Evolutionary conservation across 1,140 invertebrate genomes (phyloP).

Genomic region (Drosophila pallidifrons): DNA sequence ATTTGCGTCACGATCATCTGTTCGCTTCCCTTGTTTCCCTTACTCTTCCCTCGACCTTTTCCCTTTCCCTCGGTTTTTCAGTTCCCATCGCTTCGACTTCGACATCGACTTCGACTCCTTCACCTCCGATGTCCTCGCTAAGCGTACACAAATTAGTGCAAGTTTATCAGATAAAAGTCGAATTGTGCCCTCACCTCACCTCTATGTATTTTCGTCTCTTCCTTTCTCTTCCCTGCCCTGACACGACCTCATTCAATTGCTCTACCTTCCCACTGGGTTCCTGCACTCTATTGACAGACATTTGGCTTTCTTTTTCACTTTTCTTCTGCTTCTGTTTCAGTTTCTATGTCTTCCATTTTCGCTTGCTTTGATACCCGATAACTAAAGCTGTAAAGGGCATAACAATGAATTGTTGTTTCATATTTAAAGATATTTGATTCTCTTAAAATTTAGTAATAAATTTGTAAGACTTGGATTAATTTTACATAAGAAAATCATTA

Average conservation of each 20-base stretch:
- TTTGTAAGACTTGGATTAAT: too few relatives aligned
- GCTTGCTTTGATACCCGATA: not conserved
- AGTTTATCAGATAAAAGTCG: conserved; percentile 77
- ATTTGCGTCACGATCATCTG: conserved; percentile 33
- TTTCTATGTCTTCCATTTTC: conserved; percentile 33
- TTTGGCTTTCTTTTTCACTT: conserved; percentile 47
- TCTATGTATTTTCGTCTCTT: not conserved
- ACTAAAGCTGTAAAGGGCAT: not conserved
- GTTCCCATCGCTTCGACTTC: conserved; percentile 16
- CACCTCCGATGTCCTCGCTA: conserved; percentile 44
- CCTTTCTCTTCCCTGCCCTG: not conserved
- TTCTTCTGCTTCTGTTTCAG: conserved; percentile 40
- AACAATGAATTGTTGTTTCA: not conserved
- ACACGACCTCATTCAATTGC: conserved; percentile 1
- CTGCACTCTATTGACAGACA: conserved; percentile 72
- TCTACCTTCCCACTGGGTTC: conserved; percentile 14
- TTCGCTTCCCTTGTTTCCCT: not conserved
- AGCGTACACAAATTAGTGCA: conserved; percentile 84
- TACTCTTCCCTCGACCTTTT: not conserved
- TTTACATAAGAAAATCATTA: too few relatives aligned
- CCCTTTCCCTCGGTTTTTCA: not conserved
- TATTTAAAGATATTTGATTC: too few relatives aligned
- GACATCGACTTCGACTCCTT: conserved; percentile 1
- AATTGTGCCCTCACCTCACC: conserved; percentile 34
- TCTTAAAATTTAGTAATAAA: too few relatives aligned